phyloP scores from a whole-genome alignment of 2,113 vertebrate species.

The Gadus macrocephalus region DNA sequence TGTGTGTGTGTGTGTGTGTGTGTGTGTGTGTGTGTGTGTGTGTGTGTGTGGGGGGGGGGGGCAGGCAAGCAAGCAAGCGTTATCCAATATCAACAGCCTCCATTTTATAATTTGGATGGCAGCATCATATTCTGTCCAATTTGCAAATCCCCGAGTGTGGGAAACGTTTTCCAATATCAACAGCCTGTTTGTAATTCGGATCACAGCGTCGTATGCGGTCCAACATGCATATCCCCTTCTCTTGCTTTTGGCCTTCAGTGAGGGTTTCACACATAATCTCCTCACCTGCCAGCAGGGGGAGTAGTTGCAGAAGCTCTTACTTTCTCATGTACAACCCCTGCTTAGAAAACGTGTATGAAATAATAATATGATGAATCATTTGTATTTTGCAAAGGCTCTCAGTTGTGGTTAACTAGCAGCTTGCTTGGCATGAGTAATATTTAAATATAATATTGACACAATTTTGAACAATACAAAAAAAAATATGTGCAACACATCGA shows the following conservation, averaged over 20 bases:
- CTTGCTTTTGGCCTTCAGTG: no score
- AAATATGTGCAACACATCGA: neutral
- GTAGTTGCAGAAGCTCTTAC: slow-evolving; percentile 38
- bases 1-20: no score
- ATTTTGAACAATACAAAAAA: neutral
- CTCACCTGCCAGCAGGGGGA: slow-evolving; percentile 70
- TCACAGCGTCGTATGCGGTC: slow-evolving; percentile 33
- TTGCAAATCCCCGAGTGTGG: slow-evolving; percentile 32
- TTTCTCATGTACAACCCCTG: slow-evolving; percentile 56
- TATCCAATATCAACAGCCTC: slow-evolving; percentile 32
- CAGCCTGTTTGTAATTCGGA: slow-evolving; percentile 46
- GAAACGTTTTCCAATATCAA: slow-evolving; percentile 20
- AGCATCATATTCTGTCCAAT: slow-evolving; percentile 31
- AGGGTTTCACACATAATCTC: slow-evolving; percentile 3
- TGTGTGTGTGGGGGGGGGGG: no score
- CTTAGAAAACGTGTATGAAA: slow-evolving; percentile 21
- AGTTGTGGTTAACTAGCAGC: no score
- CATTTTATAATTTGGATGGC: slow-evolving; percentile 42
- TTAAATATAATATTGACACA: neutral
- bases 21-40: no score
- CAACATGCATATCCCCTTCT: slow-evolving; percentile 26
- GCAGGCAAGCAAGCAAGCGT: no score
- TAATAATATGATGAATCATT: neutral
- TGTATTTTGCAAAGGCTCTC: no score
- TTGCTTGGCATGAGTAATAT: no score